These are phyloP conservation scores for Oligia fasciuncula DNA, from an alignment of 2,888 invertebrate species.

Conservation along the genomic window DNA sequence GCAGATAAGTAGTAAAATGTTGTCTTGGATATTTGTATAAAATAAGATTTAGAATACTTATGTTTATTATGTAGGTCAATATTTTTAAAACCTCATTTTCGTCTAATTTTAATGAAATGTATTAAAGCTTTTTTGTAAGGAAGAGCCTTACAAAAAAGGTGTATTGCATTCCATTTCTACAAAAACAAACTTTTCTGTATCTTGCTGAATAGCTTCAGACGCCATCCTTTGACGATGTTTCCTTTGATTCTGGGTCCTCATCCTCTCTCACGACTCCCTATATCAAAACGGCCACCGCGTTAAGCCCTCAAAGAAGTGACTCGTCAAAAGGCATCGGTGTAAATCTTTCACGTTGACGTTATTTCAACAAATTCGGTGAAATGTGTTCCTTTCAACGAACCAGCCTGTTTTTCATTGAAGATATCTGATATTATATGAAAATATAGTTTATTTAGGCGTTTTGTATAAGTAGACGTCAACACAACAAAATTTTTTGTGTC, in stretches of 20 bases:
- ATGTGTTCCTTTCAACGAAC: constrained; percentile 5
- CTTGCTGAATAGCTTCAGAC: constrained; percentile 31
- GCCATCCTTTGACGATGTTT: constrained; percentile 58
- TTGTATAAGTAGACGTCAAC: not conserved
- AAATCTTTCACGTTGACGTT: constrained; percentile 35
- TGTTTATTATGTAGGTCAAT: not conserved
- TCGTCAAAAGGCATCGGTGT: constrained; percentile 52
- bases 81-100: not conserved
- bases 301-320: constrained; percentile 57
- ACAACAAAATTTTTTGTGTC: not conserved
- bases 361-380: constrained; percentile 7
- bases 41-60: not conserved
- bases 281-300: constrained; percentile 50
- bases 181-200: constrained; percentile 23
- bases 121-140: no score
- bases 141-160: not conserved
- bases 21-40: not conserved
- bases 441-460: not conserved
- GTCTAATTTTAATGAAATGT: not conserved
- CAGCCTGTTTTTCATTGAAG: not conserved
- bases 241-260: constrained; percentile 63
- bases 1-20: not conserved
- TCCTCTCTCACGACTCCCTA: constrained; percentile 36
- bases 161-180: not conserved
- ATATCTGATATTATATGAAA: not conserved